phyloP scores from a whole-genome alignment of 64 coral and sea anemone species.

The Catalaphyllia jardinei region DNA sequence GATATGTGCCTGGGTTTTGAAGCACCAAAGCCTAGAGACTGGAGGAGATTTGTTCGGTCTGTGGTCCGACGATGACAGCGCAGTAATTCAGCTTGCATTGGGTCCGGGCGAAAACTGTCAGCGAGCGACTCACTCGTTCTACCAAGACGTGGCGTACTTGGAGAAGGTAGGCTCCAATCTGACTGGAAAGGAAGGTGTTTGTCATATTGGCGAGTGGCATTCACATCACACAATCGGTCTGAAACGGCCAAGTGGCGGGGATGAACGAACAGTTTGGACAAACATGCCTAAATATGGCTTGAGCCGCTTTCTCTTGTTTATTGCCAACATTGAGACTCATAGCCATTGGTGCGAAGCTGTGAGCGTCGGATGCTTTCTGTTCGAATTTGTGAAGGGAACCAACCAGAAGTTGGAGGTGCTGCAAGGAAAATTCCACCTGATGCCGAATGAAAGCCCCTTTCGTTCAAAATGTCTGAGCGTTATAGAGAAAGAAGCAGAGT shows the following conservation, averaged over 20 bases:
- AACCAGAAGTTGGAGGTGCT: background rate
- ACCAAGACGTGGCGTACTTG: slow-evolving; percentile 73
- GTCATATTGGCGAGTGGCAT: slow-evolving; percentile 90
- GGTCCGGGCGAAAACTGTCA: slow-evolving; percentile 60
- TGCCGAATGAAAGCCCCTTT: slow-evolving; percentile 38
- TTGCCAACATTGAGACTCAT: slow-evolving; percentile 43
- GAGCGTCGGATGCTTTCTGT: slow-evolving; percentile 40
- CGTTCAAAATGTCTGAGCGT: background rate
- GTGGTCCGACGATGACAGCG: slow-evolving; percentile 49
- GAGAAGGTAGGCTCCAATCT: slow-evolving; percentile 53
- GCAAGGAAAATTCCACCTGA: background rate
- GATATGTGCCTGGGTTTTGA: slow-evolving; percentile 67
- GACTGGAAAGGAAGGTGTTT: slow-evolving; percentile 54
- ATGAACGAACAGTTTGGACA: slow-evolving; percentile 66
- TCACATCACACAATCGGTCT: slow-evolving; percentile 79
- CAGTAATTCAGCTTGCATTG: slow-evolving; percentile 67
- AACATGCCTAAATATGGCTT: slow-evolving; percentile 66
- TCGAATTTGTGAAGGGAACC: slow-evolving; percentile 27
- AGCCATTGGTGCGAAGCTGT: background rate
- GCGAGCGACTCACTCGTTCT: slow-evolving; percentile 53
- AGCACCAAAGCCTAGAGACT: slow-evolving; percentile 58
- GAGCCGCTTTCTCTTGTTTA: slow-evolving; percentile 67
- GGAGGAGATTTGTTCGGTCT: slow-evolving; percentile 87
- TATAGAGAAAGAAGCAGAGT: background rate
- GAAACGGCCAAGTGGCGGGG: slow-evolving; percentile 63